These are phyloP conservation scores for Drosophila borborema DNA, from an alignment of 2,888 invertebrate genomes.

Conservation along the genomic window DNA sequence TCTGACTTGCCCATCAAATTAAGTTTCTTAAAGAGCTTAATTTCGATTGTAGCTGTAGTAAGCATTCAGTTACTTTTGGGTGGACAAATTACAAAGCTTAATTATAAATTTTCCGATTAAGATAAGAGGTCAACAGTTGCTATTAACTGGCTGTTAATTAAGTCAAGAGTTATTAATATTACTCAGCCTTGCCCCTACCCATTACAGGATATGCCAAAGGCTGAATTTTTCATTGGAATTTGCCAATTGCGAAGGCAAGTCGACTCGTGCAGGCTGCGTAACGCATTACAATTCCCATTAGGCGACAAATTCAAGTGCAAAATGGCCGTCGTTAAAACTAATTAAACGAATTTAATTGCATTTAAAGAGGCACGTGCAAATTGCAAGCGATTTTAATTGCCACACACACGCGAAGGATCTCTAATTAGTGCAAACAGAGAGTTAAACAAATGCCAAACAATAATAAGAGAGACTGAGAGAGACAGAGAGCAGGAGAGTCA, in stretches of 20 bases:
- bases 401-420: constrained; percentile 36
- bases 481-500: neutral
- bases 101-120: neutral
- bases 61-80: neutral
- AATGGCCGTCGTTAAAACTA: constrained; percentile 76
- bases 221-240: constrained; percentile 10
- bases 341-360: constrained; percentile 77
- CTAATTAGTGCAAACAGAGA: constrained; percentile 62
- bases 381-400: constrained; percentile 73
- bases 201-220: neutral
- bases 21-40: neutral
- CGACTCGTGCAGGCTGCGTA: constrained; percentile 21
- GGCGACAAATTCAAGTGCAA: constrained; percentile 59
- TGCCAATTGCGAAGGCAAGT: constrained; percentile 4
- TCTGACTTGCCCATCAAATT: neutral
- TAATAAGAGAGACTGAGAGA: neutral
- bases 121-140: too few species aligned
- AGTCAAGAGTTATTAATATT: neutral
- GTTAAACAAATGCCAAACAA: constrained; percentile 1
- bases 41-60: neutral
- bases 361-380: constrained; percentile 75
- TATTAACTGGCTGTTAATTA: constrained; percentile 4
- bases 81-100: neutral
- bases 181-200: too few species aligned
- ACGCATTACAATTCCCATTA: constrained; percentile 38